Evolutionary conservation across 2,888 invertebrate species (phyloP), one percentile per base, ranked within the genome.

Genomic region (Cinara cedri): DNA sequence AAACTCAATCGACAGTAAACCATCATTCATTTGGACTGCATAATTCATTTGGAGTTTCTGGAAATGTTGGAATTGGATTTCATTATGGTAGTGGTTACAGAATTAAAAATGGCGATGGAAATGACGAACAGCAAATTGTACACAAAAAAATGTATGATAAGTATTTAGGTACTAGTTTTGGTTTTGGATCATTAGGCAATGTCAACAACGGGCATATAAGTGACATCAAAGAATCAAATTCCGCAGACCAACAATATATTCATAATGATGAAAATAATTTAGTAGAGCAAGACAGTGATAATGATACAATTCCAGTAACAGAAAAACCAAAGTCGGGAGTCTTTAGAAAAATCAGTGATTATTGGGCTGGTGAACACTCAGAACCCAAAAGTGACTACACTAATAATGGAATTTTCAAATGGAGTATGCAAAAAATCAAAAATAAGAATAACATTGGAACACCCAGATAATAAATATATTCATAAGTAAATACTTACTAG

Each of bases 131-230:
- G 11, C 19, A 60, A 42, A 78, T 78, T 34, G 51, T 60, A 6
- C 78, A 78, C 13, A 51, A 62, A 3, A 78, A 70, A 70, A 70
- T 78, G 3, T 70, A 78, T 42, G 70, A 78, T 42, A 78, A 78
- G 6, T 78, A 78, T 51, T 62, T 78, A 26, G 78, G 78, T 4
- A 78, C 78, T 49, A 78, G 78, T 68, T 78, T 78, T 62, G 78
- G 78, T 24, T 78, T 78, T 78, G 78, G 78, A 21, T 78, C 78
- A 24, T 42, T 70, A 9, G 65, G 78, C 11, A 57, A 49, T 14
- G 34, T 62, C 14, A 70, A 78, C 3, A 78, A 78, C 34, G 68
- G 42, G 1, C 68, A 78, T 21, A 11, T 11, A 14, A 51, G 57
- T 34, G 49, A 70, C 8, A n/a, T 70, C 24, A 49, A 78, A 49